Percentiles rank a stretch among this genome's conserved stretches.
phyloP scores from a whole-genome alignment of 53 echinoderm and acorn worm genomes.

The Temnopleurus reevesii region DNA sequence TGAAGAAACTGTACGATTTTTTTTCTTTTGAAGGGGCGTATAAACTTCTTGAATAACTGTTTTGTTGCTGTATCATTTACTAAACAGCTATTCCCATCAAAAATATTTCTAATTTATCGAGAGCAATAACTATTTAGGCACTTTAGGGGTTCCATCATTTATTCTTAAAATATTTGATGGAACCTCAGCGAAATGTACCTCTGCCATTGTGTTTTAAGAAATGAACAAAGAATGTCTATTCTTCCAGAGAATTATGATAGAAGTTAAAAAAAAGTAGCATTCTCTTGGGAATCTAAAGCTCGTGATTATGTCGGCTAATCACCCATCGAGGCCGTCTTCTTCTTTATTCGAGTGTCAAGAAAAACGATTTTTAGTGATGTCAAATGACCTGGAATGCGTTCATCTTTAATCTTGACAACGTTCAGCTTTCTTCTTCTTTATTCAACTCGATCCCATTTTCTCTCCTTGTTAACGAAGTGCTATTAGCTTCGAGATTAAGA shows the following conservation, averaged over 20 bases:
- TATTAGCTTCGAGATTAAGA: neutral
- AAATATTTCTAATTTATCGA: too few species aligned
- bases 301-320: neutral
- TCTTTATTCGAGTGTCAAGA: neutral
- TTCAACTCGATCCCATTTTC: neutral
- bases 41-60: too few species aligned
- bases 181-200: neutral
- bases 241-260: neutral
- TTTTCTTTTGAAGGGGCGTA: too few species aligned
- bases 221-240: neutral
- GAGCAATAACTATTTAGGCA: too few species aligned
- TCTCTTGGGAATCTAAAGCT: neutral
- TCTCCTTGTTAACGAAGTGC: neutral
- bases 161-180: too few species aligned
- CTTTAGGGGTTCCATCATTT: too few species aligned
- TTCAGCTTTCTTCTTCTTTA: neutral
- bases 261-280: conserved; percentile 9
- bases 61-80: too few species aligned
- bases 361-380: conserved; percentile 28
- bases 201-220: neutral
- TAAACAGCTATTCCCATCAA: too few species aligned
- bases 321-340: neutral
- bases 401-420: conserved; percentile 18
- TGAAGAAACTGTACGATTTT: too few species aligned
- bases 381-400: conserved; percentile 8